Percentiles rank a stretch among this genome's conserved stretches.
Conservation (phyloP, 2,888 invertebrate genomes). For the Thymelicus lineola region DNA sequence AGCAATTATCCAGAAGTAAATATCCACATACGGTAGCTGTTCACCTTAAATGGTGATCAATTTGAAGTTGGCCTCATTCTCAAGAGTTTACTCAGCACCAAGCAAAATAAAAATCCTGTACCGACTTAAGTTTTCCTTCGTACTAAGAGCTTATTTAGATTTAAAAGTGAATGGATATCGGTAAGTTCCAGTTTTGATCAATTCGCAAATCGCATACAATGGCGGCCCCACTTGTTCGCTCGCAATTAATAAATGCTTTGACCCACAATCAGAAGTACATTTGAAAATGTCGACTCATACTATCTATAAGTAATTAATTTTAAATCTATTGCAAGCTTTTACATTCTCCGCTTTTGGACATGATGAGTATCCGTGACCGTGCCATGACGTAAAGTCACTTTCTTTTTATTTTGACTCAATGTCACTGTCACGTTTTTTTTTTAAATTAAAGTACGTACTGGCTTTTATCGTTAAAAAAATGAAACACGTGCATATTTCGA, state of each 20-base stretch:
- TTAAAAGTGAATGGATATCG: conserved; percentile 78
- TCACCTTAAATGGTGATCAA: conserved; percentile 15
- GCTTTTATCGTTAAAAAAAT: neutral
- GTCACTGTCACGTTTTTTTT: conserved; percentile 54
- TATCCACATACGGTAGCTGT: neutral
- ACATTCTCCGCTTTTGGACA: conserved; percentile 52
- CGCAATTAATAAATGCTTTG: conserved; percentile 78
- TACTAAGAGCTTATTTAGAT: conserved; percentile 50
- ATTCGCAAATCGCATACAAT: conserved; percentile 76
- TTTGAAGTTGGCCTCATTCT: conserved; percentile 20
- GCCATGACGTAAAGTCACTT: conserved; percentile 64
- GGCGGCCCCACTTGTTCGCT: conserved; percentile 72
- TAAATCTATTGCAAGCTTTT: conserved; percentile 60
- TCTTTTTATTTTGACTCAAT: conserved; percentile 62
- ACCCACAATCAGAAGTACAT: conserved; percentile 67
- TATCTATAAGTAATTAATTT: conserved; percentile 71
- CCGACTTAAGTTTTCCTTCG: conserved; percentile 26
- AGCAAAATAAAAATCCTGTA: conserved; percentile 17
- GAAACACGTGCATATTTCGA: neutral
- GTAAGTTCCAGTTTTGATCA: conserved; percentile 63
- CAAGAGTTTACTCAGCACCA: conserved; percentile 3
- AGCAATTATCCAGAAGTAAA: conserved; percentile 19
- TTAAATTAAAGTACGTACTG: neutral
- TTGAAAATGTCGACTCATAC: conserved; percentile 72
- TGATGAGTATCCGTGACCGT: conserved; percentile 63